A percentile compares a stretch with the other conserved stretches of the same genome.
phyloP scores from a whole-genome alignment of 2,888 invertebrate genomes.

The Aporophyla nigra region DNA sequence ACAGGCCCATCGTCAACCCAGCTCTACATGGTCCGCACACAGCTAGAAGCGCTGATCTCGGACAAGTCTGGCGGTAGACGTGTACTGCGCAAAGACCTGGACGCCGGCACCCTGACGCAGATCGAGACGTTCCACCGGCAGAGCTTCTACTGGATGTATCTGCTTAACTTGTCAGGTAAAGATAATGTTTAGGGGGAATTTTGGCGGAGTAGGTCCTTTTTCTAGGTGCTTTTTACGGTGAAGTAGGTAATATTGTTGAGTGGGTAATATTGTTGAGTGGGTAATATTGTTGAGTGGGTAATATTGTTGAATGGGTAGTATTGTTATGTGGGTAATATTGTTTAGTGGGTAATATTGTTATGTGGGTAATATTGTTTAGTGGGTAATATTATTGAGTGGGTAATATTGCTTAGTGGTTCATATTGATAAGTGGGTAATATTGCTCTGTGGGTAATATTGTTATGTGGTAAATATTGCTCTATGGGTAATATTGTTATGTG shows the following conservation, averaged over 20 bases:
- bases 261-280: not conserved
- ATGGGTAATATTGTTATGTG: not conserved
- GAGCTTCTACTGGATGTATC: conserved; percentile 99
- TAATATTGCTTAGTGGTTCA: not conserved
- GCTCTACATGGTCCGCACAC: conserved; percentile 99
- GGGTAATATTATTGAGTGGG: not conserved
- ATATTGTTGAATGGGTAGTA: not conserved
- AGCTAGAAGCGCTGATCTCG: conserved; percentile 99
- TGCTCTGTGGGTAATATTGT: not conserved
- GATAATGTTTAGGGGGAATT: not conserved
- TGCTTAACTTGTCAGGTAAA: conserved; percentile 95
- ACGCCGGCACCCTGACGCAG: conserved; percentile 97
- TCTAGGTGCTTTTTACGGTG: no score
- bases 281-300: not conserved
- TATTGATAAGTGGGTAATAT: not conserved
- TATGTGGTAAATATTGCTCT: not conserved
- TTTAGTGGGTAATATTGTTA: not conserved
- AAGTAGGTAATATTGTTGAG: not conserved
- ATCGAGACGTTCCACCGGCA: conserved; percentile 99
- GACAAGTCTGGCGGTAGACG: conserved; percentile 99
- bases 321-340: not conserved
- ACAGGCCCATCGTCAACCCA: conserved; percentile 97
- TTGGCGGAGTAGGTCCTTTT: not conserved
- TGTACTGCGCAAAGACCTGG: conserved; percentile 98
- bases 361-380: not conserved